Percentiles rank a stretch among this genome's conserved stretches.
Conservation (phyloP, 2,888 invertebrate genomes). For the Campopleginae sp. region DNA sequence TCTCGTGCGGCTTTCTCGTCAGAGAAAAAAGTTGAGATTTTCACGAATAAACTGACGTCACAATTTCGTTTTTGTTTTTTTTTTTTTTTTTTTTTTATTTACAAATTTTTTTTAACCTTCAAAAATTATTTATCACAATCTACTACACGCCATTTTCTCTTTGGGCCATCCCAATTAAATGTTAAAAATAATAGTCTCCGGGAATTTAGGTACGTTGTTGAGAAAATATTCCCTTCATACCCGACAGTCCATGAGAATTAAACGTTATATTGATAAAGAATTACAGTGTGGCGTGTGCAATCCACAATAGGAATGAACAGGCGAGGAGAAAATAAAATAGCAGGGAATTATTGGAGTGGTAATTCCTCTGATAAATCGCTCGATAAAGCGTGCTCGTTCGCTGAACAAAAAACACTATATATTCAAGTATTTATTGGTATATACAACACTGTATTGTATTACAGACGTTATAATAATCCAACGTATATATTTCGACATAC, state of each 20-base stretch:
- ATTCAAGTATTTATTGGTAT: slow-evolving; percentile 13
- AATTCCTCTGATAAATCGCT: slow-evolving; percentile 58
- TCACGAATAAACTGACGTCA: not conserved
- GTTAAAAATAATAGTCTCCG: no score
- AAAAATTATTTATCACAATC: no score
- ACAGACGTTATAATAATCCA: slow-evolving; percentile 72
- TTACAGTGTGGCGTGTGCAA: slow-evolving; percentile 67
- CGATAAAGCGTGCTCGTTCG: slow-evolving; percentile 50
- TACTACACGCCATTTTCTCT: no score
- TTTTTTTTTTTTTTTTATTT: no score
- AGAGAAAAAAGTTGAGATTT: not conserved
- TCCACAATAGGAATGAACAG: slow-evolving; percentile 25
- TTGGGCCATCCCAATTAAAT: no score
- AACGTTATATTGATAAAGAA: slow-evolving; percentile 67
- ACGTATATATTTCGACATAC: slow-evolving; percentile 53
- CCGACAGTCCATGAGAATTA: not conserved
- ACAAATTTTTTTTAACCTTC: no score
- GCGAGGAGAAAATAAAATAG: not conserved
- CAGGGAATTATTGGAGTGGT: slow-evolving; percentile 47
- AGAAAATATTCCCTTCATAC: not conserved
- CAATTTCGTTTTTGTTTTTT: no score
- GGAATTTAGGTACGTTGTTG: not conserved
- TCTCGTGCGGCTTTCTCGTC: not conserved
- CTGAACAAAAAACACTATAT: slow-evolving; percentile 19
- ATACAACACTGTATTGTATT: slow-evolving; percentile 51